Percentiles rank a stretch among this genome's conserved stretches.
Conservation (phyloP, 2,113 vertebrate species). For the Gallinago jamesoni region DNA sequence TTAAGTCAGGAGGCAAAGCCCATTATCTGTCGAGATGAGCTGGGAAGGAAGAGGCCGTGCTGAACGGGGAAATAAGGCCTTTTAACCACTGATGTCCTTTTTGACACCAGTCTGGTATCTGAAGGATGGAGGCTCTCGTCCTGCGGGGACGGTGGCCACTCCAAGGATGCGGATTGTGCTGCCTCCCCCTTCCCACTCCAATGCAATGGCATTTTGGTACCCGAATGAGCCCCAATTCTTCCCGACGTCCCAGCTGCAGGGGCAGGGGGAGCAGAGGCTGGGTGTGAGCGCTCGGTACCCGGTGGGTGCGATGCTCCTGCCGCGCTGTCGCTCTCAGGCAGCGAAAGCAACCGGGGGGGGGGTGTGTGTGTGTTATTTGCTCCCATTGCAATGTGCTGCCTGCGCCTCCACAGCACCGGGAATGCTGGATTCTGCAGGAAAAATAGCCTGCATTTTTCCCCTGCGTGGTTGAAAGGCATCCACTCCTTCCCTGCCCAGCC, state of each 20-base stretch:
- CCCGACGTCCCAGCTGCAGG: no score
- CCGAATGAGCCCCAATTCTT: rapidly evolving
- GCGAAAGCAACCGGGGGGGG: rapidly evolving
- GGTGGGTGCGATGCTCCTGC: rapidly evolving
- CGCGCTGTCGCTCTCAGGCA: rapidly evolving
- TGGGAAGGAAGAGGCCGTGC: neutral
- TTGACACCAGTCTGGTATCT: rapidly evolving
- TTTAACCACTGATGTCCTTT: neutral
- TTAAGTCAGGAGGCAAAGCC: conserved; percentile 43
- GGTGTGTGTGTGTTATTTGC: neutral
- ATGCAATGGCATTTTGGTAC: neutral
- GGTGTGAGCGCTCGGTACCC: rapidly evolving
- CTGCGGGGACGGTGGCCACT: rapidly evolving
- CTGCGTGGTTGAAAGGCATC: neutral
- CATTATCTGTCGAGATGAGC: conserved; percentile 24
- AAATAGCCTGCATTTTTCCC: neutral
- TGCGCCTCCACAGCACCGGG: rapidly evolving
- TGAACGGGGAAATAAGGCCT: neutral
- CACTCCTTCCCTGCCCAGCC: neutral
- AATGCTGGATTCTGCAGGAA: neutral
- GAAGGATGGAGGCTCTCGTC: neutral
- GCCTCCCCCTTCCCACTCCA: neutral
- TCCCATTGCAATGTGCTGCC: rapidly evolving
- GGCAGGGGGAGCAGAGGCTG: neutral
- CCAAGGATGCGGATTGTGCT: rapidly evolving